Evolutionary conservation across 2,113 vertebrate species (phyloP), one percentile per base, ranked within the genome.

Genomic region (Muntiacus reevesi): DNA sequence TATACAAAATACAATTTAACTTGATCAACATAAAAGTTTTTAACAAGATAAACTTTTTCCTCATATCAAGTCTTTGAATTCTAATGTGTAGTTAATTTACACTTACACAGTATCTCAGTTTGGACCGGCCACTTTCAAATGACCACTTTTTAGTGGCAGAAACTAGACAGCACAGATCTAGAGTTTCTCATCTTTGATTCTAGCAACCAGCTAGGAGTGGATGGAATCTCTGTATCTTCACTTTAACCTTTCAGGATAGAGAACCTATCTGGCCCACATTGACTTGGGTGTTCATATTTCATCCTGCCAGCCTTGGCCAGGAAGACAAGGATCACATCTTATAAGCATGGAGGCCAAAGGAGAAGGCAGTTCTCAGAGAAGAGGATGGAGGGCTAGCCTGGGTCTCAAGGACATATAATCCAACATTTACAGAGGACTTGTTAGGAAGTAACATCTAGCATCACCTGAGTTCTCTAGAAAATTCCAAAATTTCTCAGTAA

Each of bases 401-500:
- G 17, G 4, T 6, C 55, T 82, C 28, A n/a, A 83, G 71, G 27
- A 33, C n/a, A 16, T 45, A 13, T n/a, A 59, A 74, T 15, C 28
- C n/a, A 83, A 90, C 64, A 76, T 88, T 92, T 95, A 64, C 25
- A 82, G 33, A 78, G 47, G n/a, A 71, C 8, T 76, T 71, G 13
- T 40, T 82, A 59, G 21, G 28, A 96, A 95, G 84, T 81, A 83
- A 25, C 52, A 43, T 10, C 0, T 52, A 82, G 7, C 76, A 21
- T 97, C 30, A 27, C 21, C 89, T 43, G 64, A 91, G 82, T 95
- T 96, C 76, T 93, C 76, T 87, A 43, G 40, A 95, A 94, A 50
- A 87, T 67, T 85, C 52, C 28, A 81, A 64, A 96, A 87, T 43
- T 92, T 84, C 59, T 92, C 47, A 25, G 50, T 50, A 81, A 90